Evolutionary conservation across 2,113 vertebrate genomes (phyloP).

Genomic region (Sorex araneus): DNA sequence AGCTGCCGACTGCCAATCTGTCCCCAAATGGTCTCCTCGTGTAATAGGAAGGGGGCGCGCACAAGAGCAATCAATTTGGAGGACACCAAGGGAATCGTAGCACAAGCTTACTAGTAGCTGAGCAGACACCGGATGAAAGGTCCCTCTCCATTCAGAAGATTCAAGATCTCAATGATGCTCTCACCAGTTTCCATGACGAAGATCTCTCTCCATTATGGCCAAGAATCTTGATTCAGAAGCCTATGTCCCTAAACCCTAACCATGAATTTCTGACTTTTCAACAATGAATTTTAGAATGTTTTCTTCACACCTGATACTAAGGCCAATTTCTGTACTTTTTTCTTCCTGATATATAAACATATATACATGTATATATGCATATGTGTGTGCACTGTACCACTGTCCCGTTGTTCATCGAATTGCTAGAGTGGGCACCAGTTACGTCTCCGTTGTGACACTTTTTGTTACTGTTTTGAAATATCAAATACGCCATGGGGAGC

Average conservation of each 20-base stretch:
- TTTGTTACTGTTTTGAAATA: too few species aligned
- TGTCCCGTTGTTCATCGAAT: too few species aligned
- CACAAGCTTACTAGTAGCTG: constrained; percentile 35
- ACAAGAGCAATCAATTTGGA: constrained; percentile 19
- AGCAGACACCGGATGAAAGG: constrained; percentile 40
- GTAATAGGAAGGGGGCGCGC: constrained; percentile 26
- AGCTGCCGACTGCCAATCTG: not conserved
- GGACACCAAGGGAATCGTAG: not conserved
- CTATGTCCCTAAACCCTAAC: not conserved
- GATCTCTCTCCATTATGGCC: not conserved
- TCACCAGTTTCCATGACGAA: not conserved
- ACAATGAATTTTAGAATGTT: constrained; percentile 52
- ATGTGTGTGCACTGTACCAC: too few species aligned
- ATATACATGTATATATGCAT: too few species aligned
- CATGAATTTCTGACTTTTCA: constrained; percentile 47
- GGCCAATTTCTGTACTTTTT: not conserved
- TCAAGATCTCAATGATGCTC: not conserved
- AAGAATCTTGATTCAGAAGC: not conserved
- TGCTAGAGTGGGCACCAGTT: too few species aligned
- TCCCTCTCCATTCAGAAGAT: not conserved
- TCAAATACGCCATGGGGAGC: too few species aligned
- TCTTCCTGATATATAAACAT: too few species aligned
- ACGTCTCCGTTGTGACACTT: too few species aligned
- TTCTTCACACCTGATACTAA: constrained; percentile 6
- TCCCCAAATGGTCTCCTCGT: constrained; percentile 5